Evolutionary conservation across 2,888 invertebrate species (phyloP).

Genomic region (Drosophila lacicola): DNA sequence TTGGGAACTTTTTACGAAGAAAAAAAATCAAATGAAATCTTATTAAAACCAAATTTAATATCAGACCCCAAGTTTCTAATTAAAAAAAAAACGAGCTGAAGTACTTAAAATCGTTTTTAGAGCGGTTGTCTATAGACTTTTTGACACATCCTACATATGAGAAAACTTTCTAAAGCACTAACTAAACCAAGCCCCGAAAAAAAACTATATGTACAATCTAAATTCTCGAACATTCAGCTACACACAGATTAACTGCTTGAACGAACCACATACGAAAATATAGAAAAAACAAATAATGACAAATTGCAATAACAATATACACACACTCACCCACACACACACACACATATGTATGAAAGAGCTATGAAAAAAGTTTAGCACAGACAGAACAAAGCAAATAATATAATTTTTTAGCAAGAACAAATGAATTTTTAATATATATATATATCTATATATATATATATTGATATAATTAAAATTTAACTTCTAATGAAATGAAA

Average conservation of each 20-base stretch:
- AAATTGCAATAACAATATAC: slow-evolving; percentile 59
- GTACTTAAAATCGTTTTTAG: slow-evolving; percentile 16
- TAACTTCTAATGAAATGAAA: slow-evolving; percentile 44
- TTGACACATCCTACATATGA: slow-evolving; percentile 29
- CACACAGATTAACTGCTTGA: slow-evolving; percentile 34
- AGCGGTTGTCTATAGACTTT: slow-evolving; percentile 10
- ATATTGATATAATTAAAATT: slow-evolving; percentile 28
- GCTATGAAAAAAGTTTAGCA: slow-evolving; percentile 47
- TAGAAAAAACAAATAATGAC: slow-evolving; percentile 47
- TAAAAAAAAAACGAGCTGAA: slow-evolving; percentile 6
- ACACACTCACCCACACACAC: slow-evolving; percentile 13
- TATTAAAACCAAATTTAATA: slow-evolving; percentile 15
- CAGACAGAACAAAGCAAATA: slow-evolving; percentile 42
- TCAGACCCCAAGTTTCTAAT: slow-evolving; percentile 8
- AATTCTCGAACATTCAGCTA: slow-evolving; percentile 28
- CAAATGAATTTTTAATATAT: slow-evolving; percentile 49
- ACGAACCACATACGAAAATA: slow-evolving; percentile 13
- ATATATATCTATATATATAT: slow-evolving; percentile 35
- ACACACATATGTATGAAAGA: slow-evolving; percentile 42
- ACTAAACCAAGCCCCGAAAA: slow-evolving; percentile 21
- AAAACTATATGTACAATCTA: slow-evolving; percentile 40
- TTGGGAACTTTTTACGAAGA: slow-evolving; percentile 17
- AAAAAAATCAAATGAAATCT: slow-evolving; percentile 1
- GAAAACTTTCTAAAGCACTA: slow-evolving; percentile 44
- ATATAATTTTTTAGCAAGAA: slow-evolving; percentile 67